Conservation (phyloP, 2,113 vertebrate genomes). For the Proterorhinus semilunaris region DNA sequence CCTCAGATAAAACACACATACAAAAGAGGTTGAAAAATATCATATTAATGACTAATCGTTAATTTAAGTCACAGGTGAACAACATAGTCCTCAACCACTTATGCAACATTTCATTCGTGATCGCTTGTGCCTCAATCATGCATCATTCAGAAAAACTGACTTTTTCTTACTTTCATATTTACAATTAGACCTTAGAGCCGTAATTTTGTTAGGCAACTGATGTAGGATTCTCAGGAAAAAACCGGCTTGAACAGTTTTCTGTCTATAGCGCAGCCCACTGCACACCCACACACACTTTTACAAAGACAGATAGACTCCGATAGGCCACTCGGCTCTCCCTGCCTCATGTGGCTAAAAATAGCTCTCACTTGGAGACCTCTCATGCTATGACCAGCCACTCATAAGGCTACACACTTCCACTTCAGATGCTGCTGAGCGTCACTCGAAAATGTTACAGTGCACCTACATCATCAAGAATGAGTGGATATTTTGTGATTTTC, state of each 20-base stretch:
- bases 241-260: constrained; percentile 2
- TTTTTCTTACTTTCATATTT: constrained; percentile 39
- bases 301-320: constrained; percentile 34
- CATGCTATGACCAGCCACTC: constrained; percentile 42
- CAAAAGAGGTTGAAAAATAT: too few species aligned
- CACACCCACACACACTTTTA: constrained; percentile 32
- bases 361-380: constrained; percentile 58
- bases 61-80: too few species aligned
- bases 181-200: constrained; percentile 30
- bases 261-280: constrained; percentile 4
- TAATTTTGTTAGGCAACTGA: constrained; percentile 9
- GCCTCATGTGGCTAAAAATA: constrained; percentile 71
- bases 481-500: constrained; percentile 44
- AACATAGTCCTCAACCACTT: not conserved
- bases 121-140: not conserved
- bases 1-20: too few species aligned
- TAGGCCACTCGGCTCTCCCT: constrained; percentile 52
- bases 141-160: not conserved
- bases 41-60: too few species aligned
- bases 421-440: constrained; percentile 46
- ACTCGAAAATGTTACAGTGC: constrained; percentile 39
- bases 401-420: constrained; percentile 49
- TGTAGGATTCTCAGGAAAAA: constrained; percentile 8
- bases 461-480: constrained; percentile 6
- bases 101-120: not conserved